Evolutionary conservation across 2,888 invertebrate genomes (phyloP).

Genomic region (Sericinus montela): DNA sequence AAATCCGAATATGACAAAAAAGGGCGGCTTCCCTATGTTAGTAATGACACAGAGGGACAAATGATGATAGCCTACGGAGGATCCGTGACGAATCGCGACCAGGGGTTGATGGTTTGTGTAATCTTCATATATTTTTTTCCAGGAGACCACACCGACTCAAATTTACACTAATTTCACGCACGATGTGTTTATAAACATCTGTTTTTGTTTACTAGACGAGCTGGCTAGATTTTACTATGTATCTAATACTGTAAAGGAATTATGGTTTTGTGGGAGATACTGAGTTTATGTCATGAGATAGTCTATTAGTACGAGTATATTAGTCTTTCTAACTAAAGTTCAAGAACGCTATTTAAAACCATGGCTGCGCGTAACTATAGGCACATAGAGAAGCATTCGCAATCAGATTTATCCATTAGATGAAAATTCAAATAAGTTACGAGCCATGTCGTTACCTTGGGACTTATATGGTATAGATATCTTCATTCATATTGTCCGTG

Average conservation of each 20-base stretch:
- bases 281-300: too few species aligned
- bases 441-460: conserved; percentile 18
- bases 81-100: conserved; percentile 61
- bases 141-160: conserved; percentile 73
- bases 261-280: too few species aligned
- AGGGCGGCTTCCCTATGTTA: conserved; percentile 37
- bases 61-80: conserved; percentile 58
- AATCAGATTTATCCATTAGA: not conserved
- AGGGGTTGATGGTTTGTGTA: conserved; percentile 71
- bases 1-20: conserved; percentile 28
- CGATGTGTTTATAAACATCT: conserved; percentile 69
- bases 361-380: too few species aligned
- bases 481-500: conserved; percentile 19
- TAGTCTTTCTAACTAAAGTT: too few species aligned
- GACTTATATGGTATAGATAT: conserved; percentile 22
- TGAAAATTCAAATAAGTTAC: conserved; percentile 9
- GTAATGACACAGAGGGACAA: conserved; percentile 45
- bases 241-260: too few species aligned
- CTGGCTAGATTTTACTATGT: too few species aligned
- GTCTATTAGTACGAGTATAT: too few species aligned
- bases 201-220: conserved; percentile 24
- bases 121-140: conserved; percentile 65
- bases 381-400: too few species aligned
- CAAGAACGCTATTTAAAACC: too few species aligned
- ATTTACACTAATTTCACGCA: conserved; percentile 75